Evolutionary conservation across 2,113 vertebrate genomes (phyloP).

Genomic region (Alectura lathami): DNA sequence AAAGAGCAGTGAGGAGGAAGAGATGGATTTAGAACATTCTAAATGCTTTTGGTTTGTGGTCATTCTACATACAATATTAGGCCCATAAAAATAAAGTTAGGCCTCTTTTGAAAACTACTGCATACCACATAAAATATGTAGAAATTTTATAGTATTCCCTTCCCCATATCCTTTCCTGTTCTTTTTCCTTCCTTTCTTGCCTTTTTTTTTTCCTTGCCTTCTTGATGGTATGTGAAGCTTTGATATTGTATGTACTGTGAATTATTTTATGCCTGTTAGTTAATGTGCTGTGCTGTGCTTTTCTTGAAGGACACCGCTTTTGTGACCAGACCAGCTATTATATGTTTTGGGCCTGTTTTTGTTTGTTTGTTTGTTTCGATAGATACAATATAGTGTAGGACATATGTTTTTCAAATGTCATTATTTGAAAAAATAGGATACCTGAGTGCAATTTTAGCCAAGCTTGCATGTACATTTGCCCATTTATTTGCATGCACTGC

Average conservation of each 20-base stretch:
- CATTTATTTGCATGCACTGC: neutral
- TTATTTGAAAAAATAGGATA: neutral
- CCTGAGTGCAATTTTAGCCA: neutral
- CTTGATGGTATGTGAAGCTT: conserved; percentile 60
- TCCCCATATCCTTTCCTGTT: conserved; percentile 20
- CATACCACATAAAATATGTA: neutral
- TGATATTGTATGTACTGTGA: conserved; percentile 55
- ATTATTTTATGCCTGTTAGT: conserved; percentile 61
- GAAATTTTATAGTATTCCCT: neutral
- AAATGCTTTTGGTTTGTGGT: conserved; percentile 1
- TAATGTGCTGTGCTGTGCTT: conserved; percentile 63
- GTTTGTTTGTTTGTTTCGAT: conserved; percentile 39
- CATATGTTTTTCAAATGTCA: neutral
- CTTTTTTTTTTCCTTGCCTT: conserved; percentile 2
- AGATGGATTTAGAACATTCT: neutral
- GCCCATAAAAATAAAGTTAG: neutral
- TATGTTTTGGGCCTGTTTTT: conserved; percentile 16
- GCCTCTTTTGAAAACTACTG: conserved; percentile 3
- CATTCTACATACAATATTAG: conserved; percentile 15
- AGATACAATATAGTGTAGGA: neutral
- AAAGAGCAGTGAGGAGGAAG: neutral
- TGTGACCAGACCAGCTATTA: conserved; percentile 44
- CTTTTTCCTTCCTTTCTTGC: neutral
- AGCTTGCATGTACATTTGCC: neutral
- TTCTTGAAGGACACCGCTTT: conserved; percentile 16